Conservation (phyloP, 37 sponge, comb jelly and placozoan genomes). For the Ephydatia muelleri region DNA sequence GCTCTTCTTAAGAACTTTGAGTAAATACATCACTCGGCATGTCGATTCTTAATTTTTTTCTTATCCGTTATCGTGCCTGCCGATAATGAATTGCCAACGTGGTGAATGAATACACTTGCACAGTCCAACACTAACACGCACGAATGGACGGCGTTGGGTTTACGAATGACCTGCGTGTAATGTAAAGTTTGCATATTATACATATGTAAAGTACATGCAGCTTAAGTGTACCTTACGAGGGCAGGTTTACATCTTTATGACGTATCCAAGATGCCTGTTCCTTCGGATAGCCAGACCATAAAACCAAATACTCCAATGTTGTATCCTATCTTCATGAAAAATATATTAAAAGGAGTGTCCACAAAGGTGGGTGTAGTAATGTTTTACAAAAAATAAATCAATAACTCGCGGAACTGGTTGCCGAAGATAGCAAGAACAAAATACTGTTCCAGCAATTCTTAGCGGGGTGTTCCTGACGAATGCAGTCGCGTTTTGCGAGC, state of each 20-base stretch:
- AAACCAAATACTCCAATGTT: background rate
- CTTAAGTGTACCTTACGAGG: background rate
- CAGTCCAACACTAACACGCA: background rate
- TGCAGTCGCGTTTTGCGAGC: no score
- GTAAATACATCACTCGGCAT: slow-evolving; percentile 29
- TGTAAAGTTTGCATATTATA: background rate
- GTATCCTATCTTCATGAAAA: background rate
- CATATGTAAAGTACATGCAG: background rate
- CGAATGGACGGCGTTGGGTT: background rate
- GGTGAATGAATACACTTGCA: background rate
- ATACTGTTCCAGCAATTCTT: no score
- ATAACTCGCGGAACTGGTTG: no score
- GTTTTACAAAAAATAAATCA: no score
- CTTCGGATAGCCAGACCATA: background rate
- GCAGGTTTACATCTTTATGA: background rate
- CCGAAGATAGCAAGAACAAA: no score
- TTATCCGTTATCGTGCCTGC: background rate
- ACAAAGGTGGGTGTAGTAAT: background rate
- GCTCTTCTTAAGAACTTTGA: no score
- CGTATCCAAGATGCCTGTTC: background rate
- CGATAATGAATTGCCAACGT: slow-evolving; percentile 8
- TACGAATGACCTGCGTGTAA: background rate
- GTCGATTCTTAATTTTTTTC: background rate
- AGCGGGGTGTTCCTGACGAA: no score
- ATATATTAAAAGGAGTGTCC: background rate